Base-by-base conservation (phyloP, 2,113 vertebrate genomes). In the Poeciliopsis prolifica region DNA sequence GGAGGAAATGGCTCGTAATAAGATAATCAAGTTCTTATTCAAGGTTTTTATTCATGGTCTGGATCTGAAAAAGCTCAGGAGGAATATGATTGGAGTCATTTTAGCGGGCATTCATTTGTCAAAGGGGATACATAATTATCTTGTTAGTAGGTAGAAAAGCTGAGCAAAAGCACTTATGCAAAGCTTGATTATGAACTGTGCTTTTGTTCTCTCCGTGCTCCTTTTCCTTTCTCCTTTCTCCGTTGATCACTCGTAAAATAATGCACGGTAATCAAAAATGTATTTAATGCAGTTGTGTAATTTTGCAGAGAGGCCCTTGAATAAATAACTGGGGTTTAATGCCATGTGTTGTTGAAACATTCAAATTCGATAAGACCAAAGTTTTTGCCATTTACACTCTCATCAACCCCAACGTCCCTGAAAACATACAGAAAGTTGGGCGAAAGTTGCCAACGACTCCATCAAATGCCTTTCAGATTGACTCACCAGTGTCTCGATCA, bases 1-100 rank as follows among this genome's bases (percentile, higher is more conserved):
- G 62, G 65, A 29, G 40, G 65, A 79, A 77, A 72, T 42, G 28
- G 35, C 75, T 30, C 70, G 58, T 58, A 72, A 68, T 67, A 78
- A 35, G 69, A 65, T 78, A 61, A 64, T 28, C 12, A 44, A 65
- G 4, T 14, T 70, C 48, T 29, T 14, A 31, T 58, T 70, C 64
- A 86, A 79, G 74, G 60, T 64, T 65, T 62, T 75, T 11, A 54
- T 61, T 74, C 10, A 48, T 10, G 29, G 58, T 17, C 4, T 48
- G 63, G 58, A 60, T 40, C 22, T 30, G 11, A 64, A 58, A 60
- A 70, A 17, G 29, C 17, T 63, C 22, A 11, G 62, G 28, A 61
- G 24, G 51, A 42, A 68, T 48, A 1, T 28, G 51, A 54, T 9
- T 64, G 2, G 26, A 68, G 15, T 68, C 9, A 54, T 83, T 81